Conservation (phyloP, 2,113 vertebrate species). For the Bolborhynchus lineola region DNA sequence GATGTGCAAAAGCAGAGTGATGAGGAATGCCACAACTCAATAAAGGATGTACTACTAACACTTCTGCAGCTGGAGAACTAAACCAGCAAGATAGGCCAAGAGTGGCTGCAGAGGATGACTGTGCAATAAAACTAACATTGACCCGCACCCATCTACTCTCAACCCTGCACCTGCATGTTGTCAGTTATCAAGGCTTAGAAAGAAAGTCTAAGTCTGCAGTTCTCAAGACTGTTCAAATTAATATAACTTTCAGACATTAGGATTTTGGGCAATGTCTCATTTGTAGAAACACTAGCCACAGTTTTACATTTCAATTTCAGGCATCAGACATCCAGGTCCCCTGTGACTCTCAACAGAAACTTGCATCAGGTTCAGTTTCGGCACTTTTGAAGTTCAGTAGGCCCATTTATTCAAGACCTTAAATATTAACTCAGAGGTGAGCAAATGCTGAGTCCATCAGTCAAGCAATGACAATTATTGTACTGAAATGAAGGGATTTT, state of each 20-base stretch:
- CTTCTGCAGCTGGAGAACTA: background rate
- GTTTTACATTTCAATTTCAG: background rate
- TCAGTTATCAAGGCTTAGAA: background rate
- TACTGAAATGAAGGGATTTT: background rate
- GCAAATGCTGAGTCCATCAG: background rate
- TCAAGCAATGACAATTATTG: background rate
- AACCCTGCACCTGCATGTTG: background rate
- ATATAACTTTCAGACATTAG: background rate
- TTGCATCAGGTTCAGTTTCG: background rate
- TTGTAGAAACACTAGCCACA: background rate
- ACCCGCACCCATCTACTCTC: background rate
- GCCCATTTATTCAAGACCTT: background rate
- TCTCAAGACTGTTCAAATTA: background rate
- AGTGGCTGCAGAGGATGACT: background rate
- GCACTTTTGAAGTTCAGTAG: background rate
- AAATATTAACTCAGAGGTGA: conserved; percentile 8
- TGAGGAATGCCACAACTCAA: background rate
- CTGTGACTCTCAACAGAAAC: background rate
- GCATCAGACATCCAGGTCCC: background rate
- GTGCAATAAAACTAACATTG: background rate
- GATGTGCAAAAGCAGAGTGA: background rate
- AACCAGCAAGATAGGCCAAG: background rate
- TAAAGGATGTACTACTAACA: background rate
- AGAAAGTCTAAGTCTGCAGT: background rate
- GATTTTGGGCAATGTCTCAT: background rate